Percentiles rank a stretch among this genome's conserved stretches.
phyloP scores from a whole-genome alignment of 2,888 invertebrate species.

The Galerucella calmariensis region DNA sequence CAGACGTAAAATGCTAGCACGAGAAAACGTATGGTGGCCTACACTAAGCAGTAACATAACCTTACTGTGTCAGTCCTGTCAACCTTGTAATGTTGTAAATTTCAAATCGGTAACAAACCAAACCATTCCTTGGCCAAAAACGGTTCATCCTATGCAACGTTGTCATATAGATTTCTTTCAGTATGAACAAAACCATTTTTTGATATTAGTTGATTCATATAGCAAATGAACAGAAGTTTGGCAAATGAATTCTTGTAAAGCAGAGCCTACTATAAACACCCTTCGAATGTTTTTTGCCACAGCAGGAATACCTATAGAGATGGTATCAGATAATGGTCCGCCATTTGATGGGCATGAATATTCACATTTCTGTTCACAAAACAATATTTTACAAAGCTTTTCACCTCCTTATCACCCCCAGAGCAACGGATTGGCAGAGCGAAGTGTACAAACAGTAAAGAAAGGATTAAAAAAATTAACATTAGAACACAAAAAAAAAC shows the following conservation, averaged over 20 bases:
- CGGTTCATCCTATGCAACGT: neutral
- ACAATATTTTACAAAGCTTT: conserved; percentile 19
- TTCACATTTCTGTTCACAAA: conserved; percentile 22
- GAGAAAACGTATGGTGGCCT: conserved; percentile 23
- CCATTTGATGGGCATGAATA: conserved; percentile 24
- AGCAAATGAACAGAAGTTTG: neutral
- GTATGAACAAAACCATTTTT: neutral
- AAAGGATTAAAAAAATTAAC: conserved; percentile 16
- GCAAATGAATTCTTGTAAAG: neutral
- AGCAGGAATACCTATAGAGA: neutral
- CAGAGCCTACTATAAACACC: neutral
- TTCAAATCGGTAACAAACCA: conserved; percentile 17
- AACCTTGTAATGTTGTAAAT: neutral
- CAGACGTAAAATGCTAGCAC: conserved; percentile 18
- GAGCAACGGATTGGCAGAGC: conserved; percentile 19
- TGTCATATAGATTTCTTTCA: conserved; percentile 23
- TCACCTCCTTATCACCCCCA: conserved; percentile 23
- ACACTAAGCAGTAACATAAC: neutral
- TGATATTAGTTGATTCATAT: neutral
- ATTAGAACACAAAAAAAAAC: conserved; percentile 5
- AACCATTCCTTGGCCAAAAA: conserved; percentile 20
- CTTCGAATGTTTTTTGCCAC: neutral
- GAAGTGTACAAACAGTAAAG: conserved; percentile 18
- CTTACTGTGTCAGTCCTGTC: neutral
- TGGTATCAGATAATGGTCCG: conserved; percentile 17